Conservation (phyloP, 2,797 vertebrate genomes). For the Lateolabrax maculatus region DNA sequence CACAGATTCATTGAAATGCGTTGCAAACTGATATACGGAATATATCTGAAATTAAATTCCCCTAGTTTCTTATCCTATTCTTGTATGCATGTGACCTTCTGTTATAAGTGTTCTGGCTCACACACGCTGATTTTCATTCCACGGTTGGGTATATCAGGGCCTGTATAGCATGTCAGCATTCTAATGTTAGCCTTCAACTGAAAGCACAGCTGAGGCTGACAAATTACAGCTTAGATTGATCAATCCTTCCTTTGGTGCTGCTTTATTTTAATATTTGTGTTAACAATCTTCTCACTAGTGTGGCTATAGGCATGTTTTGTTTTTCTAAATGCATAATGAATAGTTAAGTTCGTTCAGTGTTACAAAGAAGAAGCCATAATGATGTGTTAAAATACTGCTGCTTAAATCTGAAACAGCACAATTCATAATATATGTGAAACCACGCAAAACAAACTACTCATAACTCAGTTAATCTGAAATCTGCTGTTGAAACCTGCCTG, state of each 20-base stretch:
- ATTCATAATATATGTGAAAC: neutral
- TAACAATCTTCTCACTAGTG: too few species aligned
- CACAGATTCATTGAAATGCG: neutral
- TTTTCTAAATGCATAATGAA: too few species aligned
- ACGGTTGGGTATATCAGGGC: neutral
- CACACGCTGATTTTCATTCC: neutral
- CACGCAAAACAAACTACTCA: neutral
- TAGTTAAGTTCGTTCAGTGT: too few species aligned
- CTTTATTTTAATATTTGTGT: neutral
- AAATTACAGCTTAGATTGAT: neutral
- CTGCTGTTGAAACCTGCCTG: neutral
- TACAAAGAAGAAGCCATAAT: neutral
- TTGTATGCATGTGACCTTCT: neutral
- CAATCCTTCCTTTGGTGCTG: neutral
- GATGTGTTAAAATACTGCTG: neutral
- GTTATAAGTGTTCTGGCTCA: neutral
- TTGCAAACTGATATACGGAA: neutral
- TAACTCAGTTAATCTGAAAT: neutral
- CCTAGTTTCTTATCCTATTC: neutral
- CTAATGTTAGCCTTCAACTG: conserved; percentile 7
- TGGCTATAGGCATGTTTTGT: too few species aligned
- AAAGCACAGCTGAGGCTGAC: neutral
- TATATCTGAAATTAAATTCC: neutral
- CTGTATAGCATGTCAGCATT: neutral
- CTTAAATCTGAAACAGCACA: neutral